Conservation (phyloP, 2,113 vertebrate genomes). For the Sinocyclocheilus maitianheensis region DNA sequence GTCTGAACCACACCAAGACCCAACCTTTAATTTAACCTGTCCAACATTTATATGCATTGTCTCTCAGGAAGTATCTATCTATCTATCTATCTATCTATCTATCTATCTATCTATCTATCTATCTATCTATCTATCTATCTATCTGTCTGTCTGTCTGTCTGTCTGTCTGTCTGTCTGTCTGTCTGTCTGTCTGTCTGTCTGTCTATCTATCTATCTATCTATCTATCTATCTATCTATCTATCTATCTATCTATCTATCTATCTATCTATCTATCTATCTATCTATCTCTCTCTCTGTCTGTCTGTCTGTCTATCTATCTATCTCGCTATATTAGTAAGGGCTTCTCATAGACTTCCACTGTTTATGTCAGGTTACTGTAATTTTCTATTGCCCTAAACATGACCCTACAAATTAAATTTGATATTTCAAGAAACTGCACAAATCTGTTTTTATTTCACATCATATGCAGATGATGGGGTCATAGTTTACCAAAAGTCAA, state of each 20-base stretch:
- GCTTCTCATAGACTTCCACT: no score
- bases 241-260: no score
- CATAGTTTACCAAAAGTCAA: background rate
- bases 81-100: background rate
- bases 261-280: background rate
- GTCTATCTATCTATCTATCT: background rate
- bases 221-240: background rate
- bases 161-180: background rate
- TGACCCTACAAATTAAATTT: background rate
- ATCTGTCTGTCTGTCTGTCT: no score
- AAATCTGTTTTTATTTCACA: background rate
- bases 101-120: background rate
- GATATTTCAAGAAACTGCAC: background rate
- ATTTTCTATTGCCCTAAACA: background rate
- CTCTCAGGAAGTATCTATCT: background rate
- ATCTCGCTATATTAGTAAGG: background rate
- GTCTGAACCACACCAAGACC: slow-evolving; percentile 52
- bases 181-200: background rate
- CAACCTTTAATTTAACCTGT: slow-evolving; percentile 66
- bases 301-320: no score
- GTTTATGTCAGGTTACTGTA: background rate
- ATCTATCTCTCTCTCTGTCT: background rate
- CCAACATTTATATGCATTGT: slow-evolving; percentile 19
- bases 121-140: background rate
- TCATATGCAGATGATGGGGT: background rate